Conservation (phyloP, 2,797 vertebrate species). For the Hippopotamyrus pictus region DNA sequence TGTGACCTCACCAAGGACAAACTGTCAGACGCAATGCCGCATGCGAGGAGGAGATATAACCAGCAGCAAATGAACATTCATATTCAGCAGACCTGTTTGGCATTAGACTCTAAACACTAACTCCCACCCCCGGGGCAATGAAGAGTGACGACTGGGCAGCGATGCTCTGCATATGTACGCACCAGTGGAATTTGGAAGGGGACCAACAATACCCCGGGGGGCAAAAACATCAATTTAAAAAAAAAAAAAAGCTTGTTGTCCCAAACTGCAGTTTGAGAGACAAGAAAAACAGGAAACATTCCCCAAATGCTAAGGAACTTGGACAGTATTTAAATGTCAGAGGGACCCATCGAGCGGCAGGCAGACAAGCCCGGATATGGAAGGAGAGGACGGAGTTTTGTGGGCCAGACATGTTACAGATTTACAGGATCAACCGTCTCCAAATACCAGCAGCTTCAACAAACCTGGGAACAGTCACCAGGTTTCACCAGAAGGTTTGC, state of each 20-base stretch:
- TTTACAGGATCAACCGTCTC: background rate
- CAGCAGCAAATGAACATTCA: background rate
- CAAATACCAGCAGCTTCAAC: background rate
- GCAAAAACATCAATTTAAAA: constrained; percentile 31
- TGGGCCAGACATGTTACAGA: background rate
- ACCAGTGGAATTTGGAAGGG: constrained; percentile 29
- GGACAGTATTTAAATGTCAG: background rate
- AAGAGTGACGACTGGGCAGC: constrained; percentile 32
- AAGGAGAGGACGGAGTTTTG: background rate
- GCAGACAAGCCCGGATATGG: background rate
- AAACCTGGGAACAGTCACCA: background rate
- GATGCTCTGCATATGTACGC: constrained; percentile 25
- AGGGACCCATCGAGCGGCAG: background rate
- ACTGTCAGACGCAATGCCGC: too few species aligned
- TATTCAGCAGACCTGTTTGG: background rate
- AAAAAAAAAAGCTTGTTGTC: constrained; percentile 24
- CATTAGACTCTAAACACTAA: background rate
- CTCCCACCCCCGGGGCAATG: constrained; percentile 38
- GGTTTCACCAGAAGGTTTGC: background rate
- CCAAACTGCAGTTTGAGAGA: constrained; percentile 30
- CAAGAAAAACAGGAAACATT: constrained; percentile 27
- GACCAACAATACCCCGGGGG: constrained; percentile 33
- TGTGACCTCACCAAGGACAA: background rate
- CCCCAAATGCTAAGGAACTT: background rate
- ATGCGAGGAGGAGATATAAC: background rate